Evolutionary conservation across 2,113 vertebrate species (phyloP).

Genomic region (Colistium nudipinnis): DNA sequence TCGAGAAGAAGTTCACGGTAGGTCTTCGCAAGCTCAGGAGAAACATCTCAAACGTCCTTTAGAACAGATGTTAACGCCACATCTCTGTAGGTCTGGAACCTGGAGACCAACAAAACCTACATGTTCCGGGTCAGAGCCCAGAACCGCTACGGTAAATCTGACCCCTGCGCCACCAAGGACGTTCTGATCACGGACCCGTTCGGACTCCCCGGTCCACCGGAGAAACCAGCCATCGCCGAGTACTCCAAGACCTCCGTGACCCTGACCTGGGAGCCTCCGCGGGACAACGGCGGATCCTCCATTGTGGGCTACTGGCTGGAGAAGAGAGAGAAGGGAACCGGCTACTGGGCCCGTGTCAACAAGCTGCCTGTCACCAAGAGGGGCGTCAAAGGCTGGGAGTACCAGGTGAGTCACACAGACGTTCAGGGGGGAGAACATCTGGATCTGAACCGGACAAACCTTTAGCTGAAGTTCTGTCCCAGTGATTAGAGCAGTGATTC

Average conservation of each 20-base stretch:
- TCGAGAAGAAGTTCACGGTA: constrained; percentile 92
- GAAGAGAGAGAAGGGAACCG: constrained; percentile 91
- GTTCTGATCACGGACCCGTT: constrained; percentile 92
- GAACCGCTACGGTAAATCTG: constrained; percentile 94
- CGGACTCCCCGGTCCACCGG: constrained; percentile 93
- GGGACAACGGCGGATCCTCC: constrained; percentile 89
- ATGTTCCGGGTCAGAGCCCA: constrained; percentile 91
- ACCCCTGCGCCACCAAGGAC: constrained; percentile 91
- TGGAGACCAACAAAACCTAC: constrained; percentile 90
- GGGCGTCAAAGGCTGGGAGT: constrained; percentile 89
- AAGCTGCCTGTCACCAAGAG: constrained; percentile 90
- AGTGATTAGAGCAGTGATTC: too few species aligned
- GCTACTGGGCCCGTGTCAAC: constrained; percentile 93
- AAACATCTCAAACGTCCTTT: too few species aligned
- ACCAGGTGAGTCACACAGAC: constrained; percentile 81
- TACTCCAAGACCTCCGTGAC: constrained; percentile 90
- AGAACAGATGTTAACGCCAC: not conserved
- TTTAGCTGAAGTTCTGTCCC: too few species aligned
- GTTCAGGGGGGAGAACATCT: too few species aligned
- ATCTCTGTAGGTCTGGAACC: constrained; percentile 88
- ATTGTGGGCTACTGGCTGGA: constrained; percentile 97
- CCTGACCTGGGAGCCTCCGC: constrained; percentile 93
- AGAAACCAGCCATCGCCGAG: constrained; percentile 90
- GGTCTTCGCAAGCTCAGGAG: too few species aligned
- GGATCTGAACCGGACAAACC: too few species aligned